Evolutionary conservation across 1,140 invertebrate species (phyloP).

Genomic region (Heliothis subflexa): DNA sequence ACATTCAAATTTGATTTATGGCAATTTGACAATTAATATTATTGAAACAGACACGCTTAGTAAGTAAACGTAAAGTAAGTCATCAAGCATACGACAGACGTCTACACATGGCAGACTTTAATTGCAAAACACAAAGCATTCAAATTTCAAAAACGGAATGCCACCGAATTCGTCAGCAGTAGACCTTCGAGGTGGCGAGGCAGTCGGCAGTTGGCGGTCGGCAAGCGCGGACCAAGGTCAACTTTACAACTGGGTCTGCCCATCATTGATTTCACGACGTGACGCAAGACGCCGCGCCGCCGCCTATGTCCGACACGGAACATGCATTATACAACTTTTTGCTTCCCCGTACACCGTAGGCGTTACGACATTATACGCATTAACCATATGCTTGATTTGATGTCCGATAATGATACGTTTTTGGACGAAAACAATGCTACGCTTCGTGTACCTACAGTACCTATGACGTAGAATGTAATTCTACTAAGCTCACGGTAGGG

Average conservation of each 20-base stretch:
- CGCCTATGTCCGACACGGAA: constrained; percentile 51
- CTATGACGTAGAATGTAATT: constrained; percentile 20
- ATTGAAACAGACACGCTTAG: constrained; percentile 2
- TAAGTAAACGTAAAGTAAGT: constrained; percentile 6
- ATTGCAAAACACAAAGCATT: constrained; percentile 32
- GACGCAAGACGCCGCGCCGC: constrained; percentile 64
- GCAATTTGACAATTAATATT: constrained; percentile 8
- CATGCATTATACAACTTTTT: constrained; percentile 56
- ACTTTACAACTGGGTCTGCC: constrained; percentile 74
- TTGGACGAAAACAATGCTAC: constrained; percentile 34
- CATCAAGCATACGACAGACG: constrained; percentile 27
- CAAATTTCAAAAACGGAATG: constrained; percentile 39
- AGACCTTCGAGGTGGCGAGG: constrained; percentile 40
- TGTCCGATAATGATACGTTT: constrained; percentile 49
- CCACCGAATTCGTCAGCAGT: constrained; percentile 2
- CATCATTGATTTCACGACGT: constrained; percentile 75
- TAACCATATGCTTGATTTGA: constrained; percentile 41
- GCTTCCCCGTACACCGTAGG: constrained; percentile 49
- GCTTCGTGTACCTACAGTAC: background rate
- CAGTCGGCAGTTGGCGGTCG: constrained; percentile 31
- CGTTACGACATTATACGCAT: constrained; percentile 49
- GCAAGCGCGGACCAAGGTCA: constrained; percentile 67
- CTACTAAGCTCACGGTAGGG: constrained; percentile 26
- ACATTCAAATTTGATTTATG: background rate
- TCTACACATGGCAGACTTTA: constrained; percentile 19